These are phyloP conservation scores for Atopsyche davidsoni DNA, from an alignment of 1,140 invertebrate genomes.

Conservation along the genomic window DNA sequence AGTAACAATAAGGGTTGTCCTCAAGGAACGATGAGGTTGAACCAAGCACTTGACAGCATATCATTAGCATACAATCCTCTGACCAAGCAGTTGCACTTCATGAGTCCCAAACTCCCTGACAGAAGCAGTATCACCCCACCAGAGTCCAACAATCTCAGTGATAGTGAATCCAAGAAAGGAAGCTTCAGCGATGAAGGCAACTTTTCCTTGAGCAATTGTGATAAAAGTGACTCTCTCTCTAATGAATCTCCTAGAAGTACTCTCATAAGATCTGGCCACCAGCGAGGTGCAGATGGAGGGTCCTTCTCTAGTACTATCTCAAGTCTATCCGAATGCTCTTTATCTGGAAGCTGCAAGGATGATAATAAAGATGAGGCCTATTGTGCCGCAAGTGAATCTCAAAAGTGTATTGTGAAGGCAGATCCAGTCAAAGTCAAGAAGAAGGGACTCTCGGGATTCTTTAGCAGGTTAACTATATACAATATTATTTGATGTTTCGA, in stretches of 20 bases:
- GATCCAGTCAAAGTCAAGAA: conserved; percentile 43
- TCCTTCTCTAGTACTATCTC: conserved; percentile 48
- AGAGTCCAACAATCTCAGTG: conserved; percentile 3
- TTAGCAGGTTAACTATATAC: conserved; percentile 39
- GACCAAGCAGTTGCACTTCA: conserved; percentile 48
- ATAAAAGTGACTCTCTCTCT: conserved; percentile 41
- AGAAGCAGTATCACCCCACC: background rate
- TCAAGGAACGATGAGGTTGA: conserved; percentile 47
- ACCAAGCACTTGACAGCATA: conserved; percentile 46
- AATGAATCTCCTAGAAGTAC: conserved; percentile 47
- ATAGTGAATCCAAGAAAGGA: conserved; percentile 37
- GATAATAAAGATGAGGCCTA: conserved; percentile 34
- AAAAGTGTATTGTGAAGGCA: conserved; percentile 25
- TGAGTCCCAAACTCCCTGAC: conserved; percentile 38
- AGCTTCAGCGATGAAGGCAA: conserved; percentile 48
- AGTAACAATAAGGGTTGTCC: conserved; percentile 33
- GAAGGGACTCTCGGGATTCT: conserved; percentile 45
- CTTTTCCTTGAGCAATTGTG: conserved; percentile 45
- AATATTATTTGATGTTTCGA: no score
- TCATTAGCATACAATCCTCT: conserved; percentile 49
- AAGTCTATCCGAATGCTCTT: conserved; percentile 44
- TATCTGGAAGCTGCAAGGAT: conserved; percentile 40
- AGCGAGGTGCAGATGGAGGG: conserved; percentile 44
- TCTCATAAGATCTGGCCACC: conserved; percentile 45
- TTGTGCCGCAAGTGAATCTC: conserved; percentile 1